phyloP scores from a whole-genome alignment of 2,797 vertebrate species.

The Xyrichtys novacula region DNA sequence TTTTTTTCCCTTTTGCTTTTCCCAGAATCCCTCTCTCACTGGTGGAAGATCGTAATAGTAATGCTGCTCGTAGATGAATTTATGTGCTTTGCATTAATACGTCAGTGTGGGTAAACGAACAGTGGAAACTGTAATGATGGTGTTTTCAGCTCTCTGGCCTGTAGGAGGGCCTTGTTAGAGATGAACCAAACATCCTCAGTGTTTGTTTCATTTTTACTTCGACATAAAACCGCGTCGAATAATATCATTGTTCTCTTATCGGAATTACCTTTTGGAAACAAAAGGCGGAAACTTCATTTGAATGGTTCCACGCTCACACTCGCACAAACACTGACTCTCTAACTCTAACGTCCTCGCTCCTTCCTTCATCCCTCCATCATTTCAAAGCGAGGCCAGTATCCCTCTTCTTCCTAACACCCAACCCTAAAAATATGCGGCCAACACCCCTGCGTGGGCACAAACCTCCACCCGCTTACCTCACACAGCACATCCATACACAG shows the following conservation, averaged over 20 bases:
- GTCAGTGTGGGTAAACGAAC: conserved; percentile 9
- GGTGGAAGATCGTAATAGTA: conserved; percentile 44
- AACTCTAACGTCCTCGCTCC: not conserved
- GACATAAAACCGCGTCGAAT: no score
- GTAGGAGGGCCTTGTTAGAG: not conserved
- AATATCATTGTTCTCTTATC: no score
- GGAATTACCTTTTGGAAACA: no score
- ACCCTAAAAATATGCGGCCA: conserved; percentile 64
- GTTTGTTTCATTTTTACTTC: no score
- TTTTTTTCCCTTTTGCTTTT: conserved; percentile 67
- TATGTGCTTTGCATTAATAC: conserved; percentile 29
- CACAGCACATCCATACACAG: conserved; percentile 34
- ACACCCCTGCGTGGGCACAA: conserved; percentile 69
- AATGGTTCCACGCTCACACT: no score
- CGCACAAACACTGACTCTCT: no score
- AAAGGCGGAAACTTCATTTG: no score
- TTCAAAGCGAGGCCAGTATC: not conserved
- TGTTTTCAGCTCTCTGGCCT: not conserved
- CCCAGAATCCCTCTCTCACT: conserved; percentile 73
- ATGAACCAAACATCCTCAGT: not conserved
- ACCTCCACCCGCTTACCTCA: conserved; percentile 72
- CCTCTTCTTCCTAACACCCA: conserved; percentile 40
- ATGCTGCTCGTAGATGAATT: conserved; percentile 53
- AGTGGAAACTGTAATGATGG: conserved; percentile 17
- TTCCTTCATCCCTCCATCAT: conserved; percentile 19